phyloP scores from a whole-genome alignment of 2,797 vertebrate genomes.

The Macropus fuliginosus region DNA sequence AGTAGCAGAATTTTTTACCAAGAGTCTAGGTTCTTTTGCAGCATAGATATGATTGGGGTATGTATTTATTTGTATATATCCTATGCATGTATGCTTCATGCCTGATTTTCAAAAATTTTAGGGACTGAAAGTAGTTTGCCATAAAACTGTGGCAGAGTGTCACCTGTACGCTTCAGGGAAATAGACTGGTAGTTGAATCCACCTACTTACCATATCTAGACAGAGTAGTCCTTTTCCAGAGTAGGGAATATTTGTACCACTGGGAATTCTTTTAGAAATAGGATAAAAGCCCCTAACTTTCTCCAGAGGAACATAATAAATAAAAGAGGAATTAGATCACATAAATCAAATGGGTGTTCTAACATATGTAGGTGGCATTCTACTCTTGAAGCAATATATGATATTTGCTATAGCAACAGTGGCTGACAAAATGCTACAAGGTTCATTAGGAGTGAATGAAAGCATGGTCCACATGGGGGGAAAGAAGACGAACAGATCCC shows the following conservation, averaged over 20 bases:
- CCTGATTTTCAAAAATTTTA: slow-evolving; percentile 44
- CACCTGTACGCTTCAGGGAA: not conserved
- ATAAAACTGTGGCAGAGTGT: not conserved
- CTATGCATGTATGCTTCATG: slow-evolving; percentile 20
- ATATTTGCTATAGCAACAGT: not conserved
- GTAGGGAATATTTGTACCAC: not conserved
- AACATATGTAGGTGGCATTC: not conserved
- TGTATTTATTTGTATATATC: not conserved
- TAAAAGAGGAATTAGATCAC: slow-evolving; percentile 14
- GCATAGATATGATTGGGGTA: not conserved
- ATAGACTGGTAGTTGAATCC: not conserved
- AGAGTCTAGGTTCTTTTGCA: not conserved
- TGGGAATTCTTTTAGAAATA: slow-evolving; percentile 35
- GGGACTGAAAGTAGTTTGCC: slow-evolving; percentile 40
- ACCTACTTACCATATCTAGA: not conserved
- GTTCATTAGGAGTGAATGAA: not conserved
- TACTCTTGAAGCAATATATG: not conserved
- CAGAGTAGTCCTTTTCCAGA: not conserved
- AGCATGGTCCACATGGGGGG: not conserved
- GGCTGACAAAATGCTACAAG: not conserved
- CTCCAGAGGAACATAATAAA: slow-evolving; percentile 30
- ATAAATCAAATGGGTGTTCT: slow-evolving; percentile 49
- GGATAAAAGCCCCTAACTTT: not conserved
- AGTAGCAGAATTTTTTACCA: not conserved
- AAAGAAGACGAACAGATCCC: not conserved